Base-by-base conservation (phyloP, 1,140 invertebrate species). In the Eciton burchellii region DNA sequence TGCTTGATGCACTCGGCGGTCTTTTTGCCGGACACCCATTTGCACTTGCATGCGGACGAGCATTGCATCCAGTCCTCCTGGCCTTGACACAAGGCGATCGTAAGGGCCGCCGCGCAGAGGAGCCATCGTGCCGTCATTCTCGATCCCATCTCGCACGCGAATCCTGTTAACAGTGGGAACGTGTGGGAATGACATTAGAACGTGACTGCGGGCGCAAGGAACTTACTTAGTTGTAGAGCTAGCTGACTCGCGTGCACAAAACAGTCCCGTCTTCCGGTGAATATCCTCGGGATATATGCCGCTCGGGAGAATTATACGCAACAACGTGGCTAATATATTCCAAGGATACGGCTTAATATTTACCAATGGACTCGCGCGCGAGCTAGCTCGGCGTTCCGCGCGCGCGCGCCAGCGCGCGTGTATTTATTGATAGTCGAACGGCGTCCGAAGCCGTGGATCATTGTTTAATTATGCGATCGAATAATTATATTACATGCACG, bases 11-110 rank as follows among this genome's bases (percentile, higher is more conserved):
- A 98, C 81, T 98, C 97, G 0, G 97, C 97, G 21, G 96, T 96
- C 90, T 97, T 97, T 91, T 96, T 97, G 0, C 97, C 97, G 57
- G 96, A 96, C 4, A 95, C 95, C 97, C 97, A 98, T 72, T 96
- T 95, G 89, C 97, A 97, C 86, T 96, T 96, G 93, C 97, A 97
- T 41, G 93, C 94, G 35, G 94, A 89, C 83, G 94, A 94, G 59
- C 95, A 95, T 21, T 93, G 91, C 84, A 93, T 93, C 95, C 95
- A 96, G 66, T 96, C 95, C 11, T 94, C 91, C 52, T 94, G 91
- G 43, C 91, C 92, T 49, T 87, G 59, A 72, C 89, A 89, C 43
- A 76, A 74, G 68, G 56, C 83, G 0, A 84, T 79, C 35, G 89
- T 52, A 65, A 91, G 65, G 35, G 35, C 35, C 21, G 85, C 74